A percentile compares a stretch with the other conserved stretches of the same genome.
These are phyloP conservation scores for Mizuhopecten yessoensis DNA, from an alignment of 1,140 invertebrate species.

Conservation along the genomic window DNA sequence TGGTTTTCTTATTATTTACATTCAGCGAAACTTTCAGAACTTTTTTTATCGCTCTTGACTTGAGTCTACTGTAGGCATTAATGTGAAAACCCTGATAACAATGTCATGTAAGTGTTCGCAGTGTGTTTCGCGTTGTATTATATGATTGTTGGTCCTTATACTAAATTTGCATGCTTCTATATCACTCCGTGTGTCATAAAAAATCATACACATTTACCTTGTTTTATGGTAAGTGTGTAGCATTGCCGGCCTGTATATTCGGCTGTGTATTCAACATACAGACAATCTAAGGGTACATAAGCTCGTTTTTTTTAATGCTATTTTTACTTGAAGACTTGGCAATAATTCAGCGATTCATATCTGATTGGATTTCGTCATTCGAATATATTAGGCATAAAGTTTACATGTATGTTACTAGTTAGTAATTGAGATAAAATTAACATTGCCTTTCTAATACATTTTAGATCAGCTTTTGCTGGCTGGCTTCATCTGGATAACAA, in stretches of 20 bases:
- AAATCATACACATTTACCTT: no score
- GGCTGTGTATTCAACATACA: background rate
- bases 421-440: background rate
- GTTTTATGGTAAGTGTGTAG: background rate
- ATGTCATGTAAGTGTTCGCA: background rate
- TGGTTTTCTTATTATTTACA: background rate
- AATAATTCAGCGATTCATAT: background rate
- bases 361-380: no score
- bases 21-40: constrained; percentile 23
- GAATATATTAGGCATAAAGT: background rate
- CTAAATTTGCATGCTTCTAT: background rate
- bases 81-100: constrained; percentile 3
- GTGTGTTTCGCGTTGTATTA: background rate
- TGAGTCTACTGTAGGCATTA: background rate
- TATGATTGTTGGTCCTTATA: background rate
- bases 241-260: background rate
- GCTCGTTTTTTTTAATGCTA: background rate
- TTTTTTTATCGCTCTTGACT: background rate
- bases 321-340: background rate
- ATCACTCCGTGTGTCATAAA: background rate
- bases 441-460: background rate
- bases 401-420: no score
- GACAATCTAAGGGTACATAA: background rate
- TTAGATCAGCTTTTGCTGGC: constrained; percentile 25
- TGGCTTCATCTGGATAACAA: constrained; percentile 31